Base-by-base conservation (phyloP, 2,888 invertebrate species). In the Aphidius colemani region DNA sequence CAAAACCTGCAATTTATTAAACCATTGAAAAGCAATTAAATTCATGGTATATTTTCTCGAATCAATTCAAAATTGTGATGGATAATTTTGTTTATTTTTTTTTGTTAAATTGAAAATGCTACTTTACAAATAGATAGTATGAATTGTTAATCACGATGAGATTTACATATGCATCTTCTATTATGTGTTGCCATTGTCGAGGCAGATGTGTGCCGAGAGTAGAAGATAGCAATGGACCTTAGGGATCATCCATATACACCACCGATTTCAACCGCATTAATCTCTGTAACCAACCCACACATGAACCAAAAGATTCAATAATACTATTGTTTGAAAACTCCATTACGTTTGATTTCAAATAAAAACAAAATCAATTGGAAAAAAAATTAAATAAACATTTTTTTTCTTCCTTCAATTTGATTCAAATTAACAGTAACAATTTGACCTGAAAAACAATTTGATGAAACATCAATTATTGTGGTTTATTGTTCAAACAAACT, bases 61-160 rank as follows among this genome's bases (percentile, higher is more conserved):
- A 3, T 5, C 0, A 30, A 30, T 30, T 30, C 5, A 30, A 30
- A 30, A 30, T 30, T 30, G 1, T 1, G 13, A 18, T 18, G 3
- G 30, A 30, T 30, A 4, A 30, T 30, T 3, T 30, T 30, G 3
- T 30, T 30, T 30, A 0, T 30, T 30, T 5, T 30, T 30, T 30
- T 30, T 30, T 1, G 5, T 30, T 30, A 30, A 30, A 30, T 30
- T 30, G 5, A 30, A 30, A 30, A 30, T 30, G 3, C 30, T 30
- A 30, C 13, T 18, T 1, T 18, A 18, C 30, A 30, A 5, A 30
- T 30, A 30, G 30, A 30, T 30, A 30, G 30, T 5, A 30, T 30
- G 5, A 30, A 30, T 76, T 76, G 77, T 80, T 79, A 79, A 79
- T 80, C 79, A 79, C 77, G 75, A 76, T 76, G 73, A 75, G 74